phyloP scores from a whole-genome alignment of 2,797 vertebrate species.

The Catamblyrhynchus diadema region DNA sequence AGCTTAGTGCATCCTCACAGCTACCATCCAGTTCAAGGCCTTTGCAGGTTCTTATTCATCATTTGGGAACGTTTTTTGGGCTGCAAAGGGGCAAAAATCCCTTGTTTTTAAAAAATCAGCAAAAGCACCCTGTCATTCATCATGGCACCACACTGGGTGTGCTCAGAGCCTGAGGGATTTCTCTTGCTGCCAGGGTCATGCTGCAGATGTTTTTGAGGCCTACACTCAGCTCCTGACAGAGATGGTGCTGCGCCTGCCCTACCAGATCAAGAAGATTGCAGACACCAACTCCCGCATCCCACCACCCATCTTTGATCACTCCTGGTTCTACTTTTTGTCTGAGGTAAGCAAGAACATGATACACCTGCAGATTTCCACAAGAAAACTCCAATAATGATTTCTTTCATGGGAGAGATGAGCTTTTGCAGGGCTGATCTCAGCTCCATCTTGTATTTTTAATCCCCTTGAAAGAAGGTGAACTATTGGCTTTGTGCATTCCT shows the following conservation, averaged over 20 bases:
- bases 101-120: not conserved
- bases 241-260: conserved; percentile 96
- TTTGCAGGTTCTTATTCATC: not conserved
- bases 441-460: not conserved
- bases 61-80: not conserved
- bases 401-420: not conserved
- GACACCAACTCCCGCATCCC: conserved; percentile 94
- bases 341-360: conserved; percentile 76
- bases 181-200: conserved; percentile 85
- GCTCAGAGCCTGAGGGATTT: not conserved
- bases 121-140: not conserved
- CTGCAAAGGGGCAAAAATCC: not conserved
- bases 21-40: not conserved
- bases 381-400: not conserved
- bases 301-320: conserved; percentile 95
- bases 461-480: not conserved
- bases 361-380: not conserved
- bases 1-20: not conserved
- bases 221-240: conserved; percentile 97
- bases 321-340: conserved; percentile 98
- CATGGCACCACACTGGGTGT: accelerated
- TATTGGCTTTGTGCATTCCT: not conserved
- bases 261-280: conserved; percentile 99
- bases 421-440: not conserved
- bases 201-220: conserved; percentile 97